A percentile compares a stretch with the other conserved stretches of the same genome.
Conservation (phyloP, 2,113 vertebrate species). For the Porphyrio hochstetteri region DNA sequence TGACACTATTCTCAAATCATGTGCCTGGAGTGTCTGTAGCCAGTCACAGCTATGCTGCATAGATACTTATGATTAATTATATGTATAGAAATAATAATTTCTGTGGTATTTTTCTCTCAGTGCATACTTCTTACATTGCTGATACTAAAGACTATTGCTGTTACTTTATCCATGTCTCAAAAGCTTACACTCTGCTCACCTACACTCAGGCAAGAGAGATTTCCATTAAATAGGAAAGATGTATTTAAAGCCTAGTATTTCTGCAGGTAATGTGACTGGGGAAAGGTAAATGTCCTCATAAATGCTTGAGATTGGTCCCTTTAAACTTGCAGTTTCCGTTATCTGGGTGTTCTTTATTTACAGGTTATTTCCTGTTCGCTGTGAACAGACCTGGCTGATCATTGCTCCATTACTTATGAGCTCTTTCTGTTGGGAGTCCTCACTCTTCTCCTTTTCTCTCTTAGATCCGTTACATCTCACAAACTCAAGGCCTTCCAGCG, state of each 20-base stretch:
- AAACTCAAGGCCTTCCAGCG: slow-evolving; percentile 96
- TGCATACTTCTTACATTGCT: neutral
- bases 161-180: neutral
- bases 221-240: neutral
- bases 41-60: neutral
- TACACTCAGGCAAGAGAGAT: neutral
- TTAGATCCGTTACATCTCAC: slow-evolving; percentile 97
- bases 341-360: neutral
- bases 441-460: slow-evolving; percentile 31
- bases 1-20: neutral
- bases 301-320: neutral
- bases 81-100: neutral
- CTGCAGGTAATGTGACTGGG: neutral
- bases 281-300: neutral
- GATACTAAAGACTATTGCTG: neutral
- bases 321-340: neutral
- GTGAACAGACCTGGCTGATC: neutral
- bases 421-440: neutral
- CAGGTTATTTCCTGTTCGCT: neutral
- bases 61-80: neutral
- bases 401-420: neutral
- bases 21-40: neutral
- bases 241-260: neutral
- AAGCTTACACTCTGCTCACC: neutral
- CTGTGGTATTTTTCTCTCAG: neutral